Evolutionary conservation across 2,113 vertebrate genomes (phyloP).

Genomic region (Brachypodius melanocephalos): DNA sequence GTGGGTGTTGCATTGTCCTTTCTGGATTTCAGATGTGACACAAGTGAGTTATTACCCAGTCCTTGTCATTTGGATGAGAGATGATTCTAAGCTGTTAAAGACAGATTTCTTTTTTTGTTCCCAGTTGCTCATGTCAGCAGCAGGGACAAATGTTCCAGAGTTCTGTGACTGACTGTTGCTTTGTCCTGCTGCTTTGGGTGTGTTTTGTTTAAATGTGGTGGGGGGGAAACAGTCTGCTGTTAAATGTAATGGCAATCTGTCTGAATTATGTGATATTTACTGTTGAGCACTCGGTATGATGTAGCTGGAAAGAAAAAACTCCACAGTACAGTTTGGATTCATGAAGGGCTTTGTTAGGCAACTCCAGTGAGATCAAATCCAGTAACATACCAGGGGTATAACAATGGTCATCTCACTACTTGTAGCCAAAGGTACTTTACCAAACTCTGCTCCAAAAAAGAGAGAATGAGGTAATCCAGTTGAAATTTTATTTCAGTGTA

Average conservation of each 20-base stretch:
- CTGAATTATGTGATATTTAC: neutral
- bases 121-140: neutral
- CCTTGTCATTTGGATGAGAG: neutral
- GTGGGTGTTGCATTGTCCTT: neutral
- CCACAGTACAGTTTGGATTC: neutral
- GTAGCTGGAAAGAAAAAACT: neutral
- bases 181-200: neutral
- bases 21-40: neutral
- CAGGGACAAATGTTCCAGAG: neutral
- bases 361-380: neutral
- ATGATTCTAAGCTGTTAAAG: neutral
- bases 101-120: neutral
- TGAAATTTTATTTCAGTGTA: neutral
- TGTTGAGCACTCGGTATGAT: neutral
- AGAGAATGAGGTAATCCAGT: neutral
- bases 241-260: neutral
- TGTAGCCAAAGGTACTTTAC: neutral
- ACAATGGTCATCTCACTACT: neutral
- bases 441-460: neutral
- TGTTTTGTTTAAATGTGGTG: neutral
- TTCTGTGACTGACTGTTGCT: neutral
- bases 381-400: neutral
- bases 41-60: neutral
- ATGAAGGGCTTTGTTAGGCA: neutral
- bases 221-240: neutral